Evolutionary conservation across 2,113 vertebrate genomes (phyloP), one percentile per base, ranked within the genome.

Genomic region (Alexandromys fortis): DNA sequence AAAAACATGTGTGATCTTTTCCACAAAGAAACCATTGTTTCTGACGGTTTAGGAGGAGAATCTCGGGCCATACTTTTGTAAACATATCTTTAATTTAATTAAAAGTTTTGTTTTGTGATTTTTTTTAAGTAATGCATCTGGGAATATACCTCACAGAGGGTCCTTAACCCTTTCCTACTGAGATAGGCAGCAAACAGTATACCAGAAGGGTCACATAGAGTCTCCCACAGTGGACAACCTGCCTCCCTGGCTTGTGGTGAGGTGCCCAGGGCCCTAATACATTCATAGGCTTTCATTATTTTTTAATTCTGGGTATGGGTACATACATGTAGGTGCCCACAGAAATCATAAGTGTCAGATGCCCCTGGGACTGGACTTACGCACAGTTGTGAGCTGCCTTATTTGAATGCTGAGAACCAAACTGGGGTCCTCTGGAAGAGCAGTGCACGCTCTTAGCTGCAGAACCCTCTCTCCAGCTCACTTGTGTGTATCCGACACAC

Each of bases 161-260:
- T 79, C 7, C 93, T 49, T 49, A 76, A 55, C 68, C 2, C 26
- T 95, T 92, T 92, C 52, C 61, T 86, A 90, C 75, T 92, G 91
- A 49, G 47, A n/a, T 82, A 73, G 89, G 24, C 38, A 91, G 72
- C 92, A 94, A 28, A 47, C 89, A 82, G 47, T 92, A 68, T 45
- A 30, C 38, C 55, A 82, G 79, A 89, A 89, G 49, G 68, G 26
- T 75, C 24, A 55, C 7, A 79, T 3, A 28, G 47, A 78, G 38
- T 82, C 49, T 93, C 55, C 21, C 38, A 94, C 49, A 45, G 90
- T 33, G 68, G 87, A 67, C 30, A 52, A 4, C 22, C 83, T 82
- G 30, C 35, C 17, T 96, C 30, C 67, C 38, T 83, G 38, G n/a
- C 88, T 68, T 68, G 24, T 67, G n/a, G 35, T 58, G 19, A 94